These are phyloP conservation scores for Aphidius gifuensis DNA, from an alignment of 1,140 invertebrate species.

Conservation along the genomic window DNA sequence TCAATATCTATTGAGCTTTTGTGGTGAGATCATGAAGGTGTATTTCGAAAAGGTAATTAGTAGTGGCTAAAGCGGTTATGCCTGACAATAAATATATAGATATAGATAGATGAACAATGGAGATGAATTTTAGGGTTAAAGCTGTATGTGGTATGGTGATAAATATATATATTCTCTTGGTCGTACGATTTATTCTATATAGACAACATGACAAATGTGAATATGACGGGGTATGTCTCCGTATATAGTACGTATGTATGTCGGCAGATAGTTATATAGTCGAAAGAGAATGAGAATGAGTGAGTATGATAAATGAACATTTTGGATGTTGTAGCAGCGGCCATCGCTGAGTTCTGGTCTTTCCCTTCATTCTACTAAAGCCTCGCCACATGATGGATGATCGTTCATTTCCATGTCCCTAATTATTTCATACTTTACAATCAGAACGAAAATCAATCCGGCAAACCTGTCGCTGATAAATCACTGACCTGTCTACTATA, in stretches of 20 bases:
- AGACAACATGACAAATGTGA: constrained; percentile 8
- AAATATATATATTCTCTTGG: neutral
- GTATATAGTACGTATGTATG: neutral
- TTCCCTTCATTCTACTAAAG: neutral
- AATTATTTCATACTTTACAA: constrained; percentile 60
- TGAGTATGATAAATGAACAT: constrained; percentile 56
- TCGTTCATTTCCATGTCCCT: constrained; percentile 45
- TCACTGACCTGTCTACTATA: constrained; percentile 33
- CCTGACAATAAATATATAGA: constrained; percentile 23
- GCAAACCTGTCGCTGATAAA: constrained; percentile 51
- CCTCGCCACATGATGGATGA: constrained; percentile 51
- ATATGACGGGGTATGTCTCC: neutral
- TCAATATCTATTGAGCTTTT: neutral
- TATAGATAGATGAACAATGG: constrained; percentile 45
- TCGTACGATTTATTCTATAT: neutral
- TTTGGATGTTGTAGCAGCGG: constrained; percentile 45
- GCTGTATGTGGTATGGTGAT: too few species aligned
- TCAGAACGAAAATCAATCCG: constrained; percentile 56
- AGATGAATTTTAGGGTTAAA: constrained; percentile 24
- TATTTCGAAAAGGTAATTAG: constrained; percentile 48
- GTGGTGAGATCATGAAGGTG: neutral
- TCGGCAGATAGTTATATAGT: neutral
- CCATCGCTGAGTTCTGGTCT: constrained; percentile 37
- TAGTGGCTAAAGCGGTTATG: constrained; percentile 42
- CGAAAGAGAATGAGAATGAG: constrained; percentile 42